These are phyloP conservation scores for Crypturellus undulatus DNA, from an alignment of 2,113 vertebrate genomes.

Conservation along the genomic window DNA sequence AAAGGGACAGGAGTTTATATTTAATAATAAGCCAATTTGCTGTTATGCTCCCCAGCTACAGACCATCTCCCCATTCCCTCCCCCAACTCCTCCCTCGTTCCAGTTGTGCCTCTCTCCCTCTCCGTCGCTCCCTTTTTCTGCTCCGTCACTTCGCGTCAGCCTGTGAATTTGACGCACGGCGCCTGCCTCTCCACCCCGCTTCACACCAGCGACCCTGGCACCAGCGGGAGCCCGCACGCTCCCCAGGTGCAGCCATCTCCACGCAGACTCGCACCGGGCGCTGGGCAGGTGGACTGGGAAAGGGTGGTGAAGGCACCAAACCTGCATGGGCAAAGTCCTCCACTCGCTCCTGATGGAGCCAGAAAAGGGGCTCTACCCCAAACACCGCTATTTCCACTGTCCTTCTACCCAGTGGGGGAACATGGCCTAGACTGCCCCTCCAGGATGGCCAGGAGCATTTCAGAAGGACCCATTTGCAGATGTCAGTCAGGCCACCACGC, in stretches of 20 bases:
- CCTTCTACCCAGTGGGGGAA: not conserved
- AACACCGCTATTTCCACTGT: not conserved
- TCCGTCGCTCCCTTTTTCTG: constrained; percentile 10
- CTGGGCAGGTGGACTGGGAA: not conserved
- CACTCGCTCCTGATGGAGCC: accelerated
- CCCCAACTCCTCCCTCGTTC: not conserved
- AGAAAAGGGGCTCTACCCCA: not conserved
- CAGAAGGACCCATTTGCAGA: not conserved
- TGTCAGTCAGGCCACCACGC: not conserved
- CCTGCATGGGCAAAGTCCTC: not conserved
- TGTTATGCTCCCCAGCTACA: constrained; percentile 3
- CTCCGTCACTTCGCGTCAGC: not conserved
- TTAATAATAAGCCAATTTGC: constrained; percentile 41
- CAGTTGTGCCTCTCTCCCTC: not conserved
- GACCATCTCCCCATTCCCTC: not conserved
- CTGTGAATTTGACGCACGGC: not conserved
- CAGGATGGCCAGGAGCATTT: not conserved
- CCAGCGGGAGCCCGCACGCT: accelerated
- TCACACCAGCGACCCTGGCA: not conserved
- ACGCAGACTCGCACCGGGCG: accelerated
- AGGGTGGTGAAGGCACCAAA: not conserved
- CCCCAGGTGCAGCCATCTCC: not conserved
- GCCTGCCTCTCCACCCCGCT: not conserved
- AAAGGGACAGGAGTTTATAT: not conserved
- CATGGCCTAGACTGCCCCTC: not conserved